Evolutionary conservation across 2,113 vertebrate genomes (phyloP), one percentile per base, ranked within the genome.

Genomic region (Canis aureus): DNA sequence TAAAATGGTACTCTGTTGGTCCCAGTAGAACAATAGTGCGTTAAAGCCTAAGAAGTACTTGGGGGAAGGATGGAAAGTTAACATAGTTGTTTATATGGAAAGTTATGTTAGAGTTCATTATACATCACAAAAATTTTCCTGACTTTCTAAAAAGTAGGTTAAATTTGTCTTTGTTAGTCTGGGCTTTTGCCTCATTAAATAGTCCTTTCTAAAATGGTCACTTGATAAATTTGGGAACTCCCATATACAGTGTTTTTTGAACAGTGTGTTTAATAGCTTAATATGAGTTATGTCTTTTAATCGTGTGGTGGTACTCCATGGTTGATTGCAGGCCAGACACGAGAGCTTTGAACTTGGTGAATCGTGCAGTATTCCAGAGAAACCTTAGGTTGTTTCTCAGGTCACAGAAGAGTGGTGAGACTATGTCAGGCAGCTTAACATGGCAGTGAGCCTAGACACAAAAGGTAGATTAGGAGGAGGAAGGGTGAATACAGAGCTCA

Each of bases 181-280:
- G 32, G 11, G 8, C 83, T 95, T 97, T n/a, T 69, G 81, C 32
- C n/a, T 81, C 16, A 55, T 95, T 91, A 69, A 79, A 0, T 38
- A 64, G 20, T 78, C 16, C 49, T 94, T 97, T 97, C 91, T 3
- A n/a, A 85, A 95, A 83, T 73, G 43, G 15, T 57, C 32, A 49
- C 69, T 91, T 90, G 74, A 29, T 96, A 88, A 78, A 13, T 83
- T 81, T n/a, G 49, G 32, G 25, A 49, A 6, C 35, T 12, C 55
- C 91, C 11, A 73, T 11, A 35, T 57, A 82, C n/a, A 11, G 29
- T 27, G 3, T 60, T 43, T 69, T 91, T 94, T 93, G 35, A 60
- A 73, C 29, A 53, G n/a, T 20, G 38, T 91, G 22, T 60, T 96
- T 66, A n/a, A 38, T 38, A 73, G 35, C 51, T 53, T 88, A 38